A percentile compares a stretch with the other conserved stretches of the same genome.
Conservation (phyloP, 2,888 invertebrate genomes). For the Pollenia angustigena region DNA sequence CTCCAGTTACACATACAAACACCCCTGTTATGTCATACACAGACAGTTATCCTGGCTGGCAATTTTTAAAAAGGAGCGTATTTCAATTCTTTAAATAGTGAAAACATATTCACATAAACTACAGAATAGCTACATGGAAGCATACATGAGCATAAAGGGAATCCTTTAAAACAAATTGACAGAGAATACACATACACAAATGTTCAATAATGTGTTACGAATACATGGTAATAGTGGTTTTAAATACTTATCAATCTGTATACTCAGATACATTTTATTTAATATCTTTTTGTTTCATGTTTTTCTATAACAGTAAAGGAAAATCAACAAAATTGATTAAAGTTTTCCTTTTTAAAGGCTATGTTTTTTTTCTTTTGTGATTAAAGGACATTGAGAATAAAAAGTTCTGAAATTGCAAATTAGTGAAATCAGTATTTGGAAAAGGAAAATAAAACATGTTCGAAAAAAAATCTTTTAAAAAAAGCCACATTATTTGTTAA, state of each 20-base stretch:
- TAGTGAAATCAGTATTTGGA: neutral
- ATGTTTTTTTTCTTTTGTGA: no score
- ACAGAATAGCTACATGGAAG: no score
- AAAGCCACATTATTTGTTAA: no score
- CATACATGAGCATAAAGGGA: neutral
- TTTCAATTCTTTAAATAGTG: no score
- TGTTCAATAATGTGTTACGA: slow-evolving; percentile 15
- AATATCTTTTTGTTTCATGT: neutral
- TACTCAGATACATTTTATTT: neutral
- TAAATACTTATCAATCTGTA: slow-evolving; percentile 9
- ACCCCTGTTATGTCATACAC: no score
- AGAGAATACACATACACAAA: neutral
- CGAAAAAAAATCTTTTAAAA: no score
- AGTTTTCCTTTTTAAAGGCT: neutral
- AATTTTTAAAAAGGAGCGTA: no score
- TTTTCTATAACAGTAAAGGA: neutral
- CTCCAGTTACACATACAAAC: no score
- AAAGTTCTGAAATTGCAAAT: neutral
- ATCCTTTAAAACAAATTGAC: slow-evolving; percentile 3
- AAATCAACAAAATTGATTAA: slow-evolving; percentile 26
- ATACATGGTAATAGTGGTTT: slow-evolving; percentile 25
- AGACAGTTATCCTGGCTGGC: no score
- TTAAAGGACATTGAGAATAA: no score
- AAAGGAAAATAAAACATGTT: neutral
- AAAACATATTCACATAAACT: no score